phyloP scores from a whole-genome alignment of 2,797 vertebrate genomes.

The Acipenser ruthenus region DNA sequence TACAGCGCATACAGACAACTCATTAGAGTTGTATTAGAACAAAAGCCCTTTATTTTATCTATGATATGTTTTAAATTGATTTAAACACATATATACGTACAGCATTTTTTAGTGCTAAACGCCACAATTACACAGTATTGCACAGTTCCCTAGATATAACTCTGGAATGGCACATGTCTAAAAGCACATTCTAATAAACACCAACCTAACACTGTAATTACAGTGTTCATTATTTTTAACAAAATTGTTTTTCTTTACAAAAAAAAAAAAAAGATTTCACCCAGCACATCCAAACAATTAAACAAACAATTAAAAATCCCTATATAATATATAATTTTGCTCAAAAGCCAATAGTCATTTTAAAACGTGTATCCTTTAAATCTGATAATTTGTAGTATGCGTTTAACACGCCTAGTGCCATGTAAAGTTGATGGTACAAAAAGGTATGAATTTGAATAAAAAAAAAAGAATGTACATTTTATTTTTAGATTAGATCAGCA shows the following conservation, averaged over 20 bases:
- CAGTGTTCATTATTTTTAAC: constrained; percentile 18
- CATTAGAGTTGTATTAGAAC: constrained; percentile 25
- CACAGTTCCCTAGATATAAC: constrained; percentile 29
- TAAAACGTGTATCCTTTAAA: too few species aligned
- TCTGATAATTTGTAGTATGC: too few species aligned
- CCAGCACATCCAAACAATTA: constrained; percentile 25
- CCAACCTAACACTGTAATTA: constrained; percentile 1
- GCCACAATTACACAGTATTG: constrained; percentile 27
- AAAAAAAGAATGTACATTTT: too few species aligned
- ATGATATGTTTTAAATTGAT: constrained; percentile 21
- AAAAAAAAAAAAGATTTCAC: constrained; percentile 12
- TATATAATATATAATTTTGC: background rate
- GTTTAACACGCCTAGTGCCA: too few species aligned
- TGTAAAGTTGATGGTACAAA: too few species aligned
- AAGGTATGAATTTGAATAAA: too few species aligned
- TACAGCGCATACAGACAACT: constrained; percentile 13
- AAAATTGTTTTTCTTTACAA: constrained; percentile 9
- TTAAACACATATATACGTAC: background rate
- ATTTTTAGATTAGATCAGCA: too few species aligned
- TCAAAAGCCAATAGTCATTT: too few species aligned
- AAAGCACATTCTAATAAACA: constrained; percentile 12
- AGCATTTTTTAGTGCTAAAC: constrained; percentile 9
- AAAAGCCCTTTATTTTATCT: constrained; percentile 25
- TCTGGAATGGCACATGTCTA: constrained; percentile 25
- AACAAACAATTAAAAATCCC: background rate